Percentiles rank a stretch among this genome's conserved stretches.
phyloP scores from a whole-genome alignment of 2,888 invertebrate species.

The Drosophila eohydei region DNA sequence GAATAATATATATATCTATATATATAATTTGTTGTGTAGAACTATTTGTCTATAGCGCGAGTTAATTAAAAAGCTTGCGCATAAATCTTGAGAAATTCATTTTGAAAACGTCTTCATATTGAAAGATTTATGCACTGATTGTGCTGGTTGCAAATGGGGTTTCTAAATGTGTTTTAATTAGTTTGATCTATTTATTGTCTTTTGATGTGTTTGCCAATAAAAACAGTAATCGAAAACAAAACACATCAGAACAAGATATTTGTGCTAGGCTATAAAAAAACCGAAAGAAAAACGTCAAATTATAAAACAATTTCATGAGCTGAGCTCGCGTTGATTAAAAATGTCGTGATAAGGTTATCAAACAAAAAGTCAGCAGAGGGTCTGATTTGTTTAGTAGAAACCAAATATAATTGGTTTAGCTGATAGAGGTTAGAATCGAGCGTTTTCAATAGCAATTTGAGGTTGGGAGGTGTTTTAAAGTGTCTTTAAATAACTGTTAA shows the following conservation, averaged over 20 bases:
- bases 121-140: conserved; percentile 64
- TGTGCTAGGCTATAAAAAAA: neutral
- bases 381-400: conserved; percentile 2
- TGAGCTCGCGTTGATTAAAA: conserved; percentile 21
- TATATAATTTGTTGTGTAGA: conserved; percentile 2
- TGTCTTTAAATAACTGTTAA: neutral
- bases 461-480: neutral
- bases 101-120: conserved; percentile 40
- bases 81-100: conserved; percentile 58
- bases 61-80: conserved; percentile 49
- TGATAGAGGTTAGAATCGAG: neutral
- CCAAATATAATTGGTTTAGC: conserved; percentile 17
- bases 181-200: conserved; percentile 30
- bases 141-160: conserved; percentile 8
- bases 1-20: neutral
- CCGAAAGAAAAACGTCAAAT: neutral
- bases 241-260: neutral
- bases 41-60: conserved; percentile 10
- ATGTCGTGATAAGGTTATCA: conserved; percentile 37
- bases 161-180: conserved; percentile 39
- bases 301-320: conserved; percentile 7
- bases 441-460: neutral
- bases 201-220: conserved; percentile 31
- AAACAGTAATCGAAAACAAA: neutral
- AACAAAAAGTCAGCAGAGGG: conserved; percentile 16